Evolutionary conservation across 2,888 invertebrate genomes (phyloP).

Genomic region (Chydorus sphaericus): DNA sequence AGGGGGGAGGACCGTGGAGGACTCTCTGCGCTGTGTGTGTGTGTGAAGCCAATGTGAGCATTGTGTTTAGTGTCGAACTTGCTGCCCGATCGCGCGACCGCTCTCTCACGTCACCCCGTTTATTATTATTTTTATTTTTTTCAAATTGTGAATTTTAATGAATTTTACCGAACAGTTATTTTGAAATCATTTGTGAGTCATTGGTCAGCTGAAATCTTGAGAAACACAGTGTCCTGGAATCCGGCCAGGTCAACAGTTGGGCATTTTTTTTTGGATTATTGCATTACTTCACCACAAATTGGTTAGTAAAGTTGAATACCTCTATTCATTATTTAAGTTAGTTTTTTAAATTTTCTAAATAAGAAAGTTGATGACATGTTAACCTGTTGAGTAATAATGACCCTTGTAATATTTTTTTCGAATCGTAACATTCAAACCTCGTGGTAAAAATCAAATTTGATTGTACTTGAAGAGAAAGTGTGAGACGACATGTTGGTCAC

Average conservation of each 20-base stretch:
- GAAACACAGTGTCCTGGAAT: constrained; percentile 5
- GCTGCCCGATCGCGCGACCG: not conserved
- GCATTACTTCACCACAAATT: not conserved
- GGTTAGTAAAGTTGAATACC: not conserved
- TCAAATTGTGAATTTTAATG: not conserved
- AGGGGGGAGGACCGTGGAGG: not conserved
- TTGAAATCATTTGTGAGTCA: no score
- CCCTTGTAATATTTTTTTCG: no score
- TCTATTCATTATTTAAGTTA: not conserved
- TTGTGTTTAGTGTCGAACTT: not conserved
- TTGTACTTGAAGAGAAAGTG: no score
- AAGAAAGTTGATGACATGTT: not conserved
- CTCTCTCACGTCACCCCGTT: not conserved
- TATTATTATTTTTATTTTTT: not conserved
- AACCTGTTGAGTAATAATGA: constrained; percentile 6
- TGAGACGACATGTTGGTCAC: no score
- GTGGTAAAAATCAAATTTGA: no score
- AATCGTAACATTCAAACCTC: no score
- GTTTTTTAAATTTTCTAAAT: not conserved
- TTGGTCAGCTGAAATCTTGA: no score
- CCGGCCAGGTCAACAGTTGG: not conserved
- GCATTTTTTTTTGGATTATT: constrained; percentile 1
- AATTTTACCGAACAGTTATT: constrained; percentile 2
- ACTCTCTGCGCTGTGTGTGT: not conserved
- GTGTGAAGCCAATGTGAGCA: constrained; percentile 1